Evolutionary conservation across 2,113 vertebrate genomes (phyloP).

Genomic region (Pterocles burchelli): DNA sequence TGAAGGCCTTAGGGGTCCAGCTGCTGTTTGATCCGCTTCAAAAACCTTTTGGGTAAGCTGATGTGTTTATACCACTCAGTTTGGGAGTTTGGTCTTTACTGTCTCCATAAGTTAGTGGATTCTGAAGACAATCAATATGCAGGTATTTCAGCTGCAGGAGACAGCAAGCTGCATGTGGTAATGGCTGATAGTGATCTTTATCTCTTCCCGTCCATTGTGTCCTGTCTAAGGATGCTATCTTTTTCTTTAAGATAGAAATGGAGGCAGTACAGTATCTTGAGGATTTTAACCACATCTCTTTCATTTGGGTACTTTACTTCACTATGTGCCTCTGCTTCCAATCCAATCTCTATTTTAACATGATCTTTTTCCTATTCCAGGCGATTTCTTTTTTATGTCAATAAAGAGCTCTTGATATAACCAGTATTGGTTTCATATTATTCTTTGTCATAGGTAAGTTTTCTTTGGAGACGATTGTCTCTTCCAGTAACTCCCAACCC

Average conservation of each 20-base stretch:
- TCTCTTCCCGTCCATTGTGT: not conserved
- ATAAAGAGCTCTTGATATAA: not conserved
- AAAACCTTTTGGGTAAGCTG: not conserved
- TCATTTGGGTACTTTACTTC: not conserved
- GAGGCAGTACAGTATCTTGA: not conserved
- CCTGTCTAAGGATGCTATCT: not conserved
- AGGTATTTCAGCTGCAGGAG: not conserved
- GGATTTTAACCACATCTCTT: not conserved
- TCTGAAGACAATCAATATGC: not conserved
- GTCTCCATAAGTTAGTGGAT: not conserved
- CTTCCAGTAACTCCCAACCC: not conserved
- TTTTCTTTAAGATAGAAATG: not conserved
- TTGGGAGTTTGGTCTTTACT: not conserved
- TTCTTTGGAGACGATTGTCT: too few relatives aligned
- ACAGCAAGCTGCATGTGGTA: not conserved
- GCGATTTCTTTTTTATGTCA: not conserved
- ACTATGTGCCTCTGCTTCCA: not conserved
- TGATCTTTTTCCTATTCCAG: not conserved
- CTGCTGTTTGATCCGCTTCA: not conserved
- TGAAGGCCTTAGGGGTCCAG: not conserved
- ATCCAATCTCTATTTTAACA: not conserved
- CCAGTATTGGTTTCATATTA: not conserved
- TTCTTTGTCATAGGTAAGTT: not conserved
- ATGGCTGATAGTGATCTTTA: not conserved
- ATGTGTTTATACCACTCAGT: not conserved